Conservation (phyloP, 2,113 vertebrate genomes). For the Capra hircus region DNA sequence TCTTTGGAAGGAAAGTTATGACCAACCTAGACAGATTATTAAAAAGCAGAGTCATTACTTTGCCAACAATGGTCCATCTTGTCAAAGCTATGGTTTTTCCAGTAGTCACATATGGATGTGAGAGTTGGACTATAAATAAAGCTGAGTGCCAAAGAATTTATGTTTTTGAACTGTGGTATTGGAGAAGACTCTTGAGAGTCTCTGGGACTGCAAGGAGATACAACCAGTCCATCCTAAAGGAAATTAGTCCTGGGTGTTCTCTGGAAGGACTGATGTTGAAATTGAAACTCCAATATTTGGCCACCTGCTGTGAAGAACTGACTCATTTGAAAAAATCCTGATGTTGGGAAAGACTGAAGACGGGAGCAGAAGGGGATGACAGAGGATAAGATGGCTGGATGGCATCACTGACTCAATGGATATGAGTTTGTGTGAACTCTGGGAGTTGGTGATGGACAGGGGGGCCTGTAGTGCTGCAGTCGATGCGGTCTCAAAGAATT, state of each 20-base stretch:
- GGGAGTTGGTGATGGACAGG: not conserved
- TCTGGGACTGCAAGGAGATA: not conserved
- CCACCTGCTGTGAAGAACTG: not conserved
- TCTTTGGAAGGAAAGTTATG: not conserved
- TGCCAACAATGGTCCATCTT: not conserved
- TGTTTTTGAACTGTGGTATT: not conserved
- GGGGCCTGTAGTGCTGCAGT: not conserved
- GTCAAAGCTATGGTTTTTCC: not conserved
- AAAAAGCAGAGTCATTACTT: not conserved
- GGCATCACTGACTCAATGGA: not conserved
- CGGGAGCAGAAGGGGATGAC: fast-evolving
- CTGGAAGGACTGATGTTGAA: not conserved
- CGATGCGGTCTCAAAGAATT: not conserved
- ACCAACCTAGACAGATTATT: not conserved
- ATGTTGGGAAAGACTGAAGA: not conserved
- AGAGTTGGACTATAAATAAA: not conserved
- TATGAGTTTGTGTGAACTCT: not conserved
- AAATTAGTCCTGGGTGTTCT: not conserved
- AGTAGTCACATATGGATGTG: not conserved
- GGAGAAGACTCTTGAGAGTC: not conserved
- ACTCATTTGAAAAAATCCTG: not conserved
- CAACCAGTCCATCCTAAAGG: not conserved
- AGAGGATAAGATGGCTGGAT: not conserved
- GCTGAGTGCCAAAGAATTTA: not conserved
- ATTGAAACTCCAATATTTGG: not conserved